phyloP scores from a whole-genome alignment of 2,888 invertebrate species.

The Hecatera dysodea region DNA sequence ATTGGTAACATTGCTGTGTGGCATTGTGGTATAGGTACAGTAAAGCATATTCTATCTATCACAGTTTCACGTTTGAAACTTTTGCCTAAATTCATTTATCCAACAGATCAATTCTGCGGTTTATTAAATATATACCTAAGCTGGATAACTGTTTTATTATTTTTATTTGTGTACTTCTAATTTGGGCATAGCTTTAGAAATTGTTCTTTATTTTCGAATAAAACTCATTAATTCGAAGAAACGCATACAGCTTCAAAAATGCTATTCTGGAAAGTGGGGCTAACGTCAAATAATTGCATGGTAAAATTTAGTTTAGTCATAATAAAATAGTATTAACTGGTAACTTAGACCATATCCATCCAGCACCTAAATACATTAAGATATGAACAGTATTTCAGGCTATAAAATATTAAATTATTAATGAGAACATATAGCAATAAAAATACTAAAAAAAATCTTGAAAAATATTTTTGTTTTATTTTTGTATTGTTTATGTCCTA shows the following conservation, averaged over 20 bases:
- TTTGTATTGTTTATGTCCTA: neutral
- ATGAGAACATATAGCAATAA: too few species aligned
- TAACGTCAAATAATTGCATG: conserved; percentile 1
- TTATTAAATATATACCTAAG: too few species aligned
- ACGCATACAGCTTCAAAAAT: conserved; percentile 16
- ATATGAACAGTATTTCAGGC: neutral
- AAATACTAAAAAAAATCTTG: neutral
- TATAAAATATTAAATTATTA: neutral
- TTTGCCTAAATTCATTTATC: neutral
- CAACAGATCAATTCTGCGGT: neutral
- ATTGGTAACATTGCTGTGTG: neutral
- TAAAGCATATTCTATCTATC: neutral
- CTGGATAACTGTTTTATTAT: too few species aligned
- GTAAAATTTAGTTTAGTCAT: neutral
- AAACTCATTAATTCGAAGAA: conserved; percentile 3
- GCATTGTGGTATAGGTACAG: neutral
- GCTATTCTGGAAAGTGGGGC: neutral
- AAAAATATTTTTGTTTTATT: too few species aligned
- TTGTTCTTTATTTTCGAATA: conserved; percentile 1
- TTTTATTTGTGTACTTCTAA: neutral
- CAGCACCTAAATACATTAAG: neutral
- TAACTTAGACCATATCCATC: conserved; percentile 11
- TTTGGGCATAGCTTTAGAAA: too few species aligned
- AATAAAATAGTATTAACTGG: conserved; percentile 4
- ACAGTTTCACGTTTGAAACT: neutral